phyloP scores from a whole-genome alignment of 2,888 invertebrate genomes.

The Hedya salicella region DNA sequence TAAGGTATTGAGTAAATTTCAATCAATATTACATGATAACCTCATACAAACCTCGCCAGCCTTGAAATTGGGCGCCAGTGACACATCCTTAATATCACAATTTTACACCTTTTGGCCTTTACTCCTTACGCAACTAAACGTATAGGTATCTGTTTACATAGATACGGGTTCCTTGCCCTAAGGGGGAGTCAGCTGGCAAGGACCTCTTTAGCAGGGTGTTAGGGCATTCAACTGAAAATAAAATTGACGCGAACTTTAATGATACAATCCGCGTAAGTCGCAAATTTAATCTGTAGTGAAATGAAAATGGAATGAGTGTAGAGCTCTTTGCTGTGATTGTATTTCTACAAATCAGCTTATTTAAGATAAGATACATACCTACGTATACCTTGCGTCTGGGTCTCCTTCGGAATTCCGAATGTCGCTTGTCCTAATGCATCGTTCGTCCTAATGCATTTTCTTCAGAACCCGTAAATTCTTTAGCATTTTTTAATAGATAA shows the following conservation, averaged over 20 bases:
- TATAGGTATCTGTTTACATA: slow-evolving; percentile 23
- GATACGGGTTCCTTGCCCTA: slow-evolving; percentile 32
- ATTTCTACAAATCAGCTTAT: too few relatives aligned
- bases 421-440: too few relatives aligned
- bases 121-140: slow-evolving; percentile 22
- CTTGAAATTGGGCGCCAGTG: slow-evolving; percentile 1
- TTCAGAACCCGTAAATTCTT: too few relatives aligned
- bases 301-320: too few relatives aligned
- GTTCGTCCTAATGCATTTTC: too few relatives aligned
- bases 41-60: background rate
- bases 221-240: slow-evolving; percentile 37
- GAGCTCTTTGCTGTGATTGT: too few relatives aligned
- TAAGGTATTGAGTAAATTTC: background rate
- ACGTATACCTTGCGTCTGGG: too few relatives aligned
- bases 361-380: too few relatives aligned
- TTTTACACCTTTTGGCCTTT: slow-evolving; percentile 16
- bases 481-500: too few relatives aligned
- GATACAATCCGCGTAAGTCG: background rate
- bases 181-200: slow-evolving; percentile 38
- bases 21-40: background rate
- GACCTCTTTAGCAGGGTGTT: slow-evolving; percentile 17
- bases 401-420: too few relatives aligned
- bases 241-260: slow-evolving; percentile 24
- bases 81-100: slow-evolving; percentile 6
- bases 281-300: too few relatives aligned